Base-by-base conservation (phyloP, 2,113 vertebrate species). In the Rhinolophus sinicus region DNA sequence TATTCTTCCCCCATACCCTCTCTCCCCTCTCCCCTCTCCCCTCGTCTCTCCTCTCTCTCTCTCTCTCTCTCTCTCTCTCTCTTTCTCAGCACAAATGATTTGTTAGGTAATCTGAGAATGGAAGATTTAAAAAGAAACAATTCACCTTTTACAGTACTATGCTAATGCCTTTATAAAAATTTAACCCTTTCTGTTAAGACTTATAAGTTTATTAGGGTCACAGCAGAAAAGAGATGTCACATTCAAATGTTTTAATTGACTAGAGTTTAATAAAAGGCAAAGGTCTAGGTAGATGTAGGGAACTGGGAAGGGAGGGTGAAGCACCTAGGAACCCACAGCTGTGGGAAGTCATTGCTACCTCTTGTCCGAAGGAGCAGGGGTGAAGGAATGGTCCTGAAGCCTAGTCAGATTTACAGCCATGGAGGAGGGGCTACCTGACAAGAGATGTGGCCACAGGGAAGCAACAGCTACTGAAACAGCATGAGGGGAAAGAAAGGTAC, bases 71-170 rank as follows among this genome's bases (percentile, higher is more conserved):
- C 4, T 60, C 24, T 28, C 22, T 52, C 13, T 30, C 19, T 26
- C 8, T 24, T 13, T 44, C 40, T 44, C 38, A n/a, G 8, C 11
- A 76, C n/a, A 70, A 18, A 72, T 24, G 56, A 77, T 87, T 80
- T 69, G 6, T 89, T 94, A 64, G 69, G n/a, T 81, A 86, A 84
- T 86, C 47, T 87, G n/a, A 44, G 64, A 90, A 60, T 18, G 15
- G 13, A 60, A 67, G 30, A 58, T 30, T 80, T 14, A 91, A 56
- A 33, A 93, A 73, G 35, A 85, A 95, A 58, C 18, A 85, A 89
- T n/a, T 88, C 28, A 69, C 2, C 30, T 56, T 84, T 30, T 93
- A 16, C 8, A 76, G 30, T 58, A 70, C 14, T 69, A 5, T 85
- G 50, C 16, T 77, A 35, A 56, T 35, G 19, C 22, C n/a, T 47